Evolutionary conservation across 1,140 invertebrate species (phyloP), one percentile per base, ranked within the genome.

Genomic region (Aricia agestis): DNA sequence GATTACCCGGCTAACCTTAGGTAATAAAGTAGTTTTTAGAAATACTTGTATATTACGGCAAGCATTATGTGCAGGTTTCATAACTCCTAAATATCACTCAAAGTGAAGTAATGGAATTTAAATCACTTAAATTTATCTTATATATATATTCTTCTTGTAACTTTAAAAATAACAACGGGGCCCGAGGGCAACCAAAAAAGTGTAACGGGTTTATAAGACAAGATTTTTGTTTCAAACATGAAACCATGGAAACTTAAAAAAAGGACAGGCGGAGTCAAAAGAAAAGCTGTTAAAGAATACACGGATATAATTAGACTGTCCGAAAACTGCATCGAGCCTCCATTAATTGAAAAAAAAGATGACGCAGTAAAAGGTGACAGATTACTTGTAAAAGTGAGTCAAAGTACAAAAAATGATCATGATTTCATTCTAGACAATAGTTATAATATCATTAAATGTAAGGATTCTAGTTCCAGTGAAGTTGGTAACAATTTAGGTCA

Each of bases 241-340:
- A 15, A 15, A 58, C 57, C 57, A 58, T 58, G 57, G 57, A 58
- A 58, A 58, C 5, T 58, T 13, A 58, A 58, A 58, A 58, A 58
- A 58, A 11, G 57, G 15, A 58, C 57, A 6, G 57, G 57, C 15
- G 57, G 57, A 17, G 57, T 58, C 57, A 58, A 58, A 17, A n/a
- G 57, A 58, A 58, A 58, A n/a, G 57, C 13, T n/a, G 3, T 58
- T n/a, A n/a, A n/a, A n/a, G n/a, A n/a, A n/a, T n/a, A n/a, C n/a
- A n/a, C n/a, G n/a, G n/a, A n/a, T n/a, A n/a, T n/a, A n/a, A n/a
- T n/a, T n/a, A n/a, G n/a, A n/a, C n/a, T n/a, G n/a, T n/a, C n/a
- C n/a, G n/a, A n/a, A n/a, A n/a, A n/a, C n/a, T n/a, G n/a, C n/a
- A n/a, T n/a, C n/a, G n/a, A n/a, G n/a, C n/a, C n/a, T n/a, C n/a